Conservation (phyloP, 2,888 invertebrate species). For the Drosophila recens region DNA sequence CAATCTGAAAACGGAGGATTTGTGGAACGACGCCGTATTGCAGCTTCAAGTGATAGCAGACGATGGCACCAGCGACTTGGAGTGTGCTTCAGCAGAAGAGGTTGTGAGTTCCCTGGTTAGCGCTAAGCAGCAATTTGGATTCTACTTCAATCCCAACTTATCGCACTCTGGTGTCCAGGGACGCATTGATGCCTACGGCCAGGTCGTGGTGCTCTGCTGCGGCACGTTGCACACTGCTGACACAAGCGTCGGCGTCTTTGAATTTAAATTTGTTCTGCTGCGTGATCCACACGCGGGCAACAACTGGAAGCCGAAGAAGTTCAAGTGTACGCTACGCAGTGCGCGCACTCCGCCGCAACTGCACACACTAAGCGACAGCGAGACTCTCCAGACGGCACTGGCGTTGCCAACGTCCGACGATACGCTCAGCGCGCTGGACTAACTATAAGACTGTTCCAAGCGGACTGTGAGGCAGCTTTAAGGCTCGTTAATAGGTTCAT, state of each 20-base stretch:
- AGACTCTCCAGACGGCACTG: constrained; percentile 71
- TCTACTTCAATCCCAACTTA: constrained; percentile 88
- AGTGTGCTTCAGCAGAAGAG: constrained; percentile 56
- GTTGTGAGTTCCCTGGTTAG: constrained; percentile 84
- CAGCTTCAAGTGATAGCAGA: constrained; percentile 72
- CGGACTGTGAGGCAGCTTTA: constrained; percentile 2
- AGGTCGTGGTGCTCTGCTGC: constrained; percentile 87
- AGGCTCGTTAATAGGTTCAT: constrained; percentile 29
- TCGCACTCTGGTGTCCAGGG: constrained; percentile 87
- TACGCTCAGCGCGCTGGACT: constrained; percentile 58
- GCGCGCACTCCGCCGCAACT: constrained; percentile 56
- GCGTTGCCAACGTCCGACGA: constrained; percentile 74
- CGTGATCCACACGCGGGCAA: constrained; percentile 88
- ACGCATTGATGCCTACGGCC: constrained; percentile 87
- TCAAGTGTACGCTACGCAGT: constrained; percentile 86
- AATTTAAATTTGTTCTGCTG: constrained; percentile 88
- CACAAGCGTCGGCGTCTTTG: constrained; percentile 88
- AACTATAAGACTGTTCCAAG: constrained; percentile 13
- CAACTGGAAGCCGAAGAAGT: constrained; percentile 89
- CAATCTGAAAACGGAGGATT: constrained; percentile 86
- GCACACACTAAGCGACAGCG: constrained; percentile 72
- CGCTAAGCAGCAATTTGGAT: constrained; percentile 85
- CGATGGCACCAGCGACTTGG: constrained; percentile 66
- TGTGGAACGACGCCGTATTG: constrained; percentile 86
- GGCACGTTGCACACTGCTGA: constrained; percentile 88